Evolutionary conservation across 2,113 vertebrate genomes (phyloP).

Genomic region (Alces alces): DNA sequence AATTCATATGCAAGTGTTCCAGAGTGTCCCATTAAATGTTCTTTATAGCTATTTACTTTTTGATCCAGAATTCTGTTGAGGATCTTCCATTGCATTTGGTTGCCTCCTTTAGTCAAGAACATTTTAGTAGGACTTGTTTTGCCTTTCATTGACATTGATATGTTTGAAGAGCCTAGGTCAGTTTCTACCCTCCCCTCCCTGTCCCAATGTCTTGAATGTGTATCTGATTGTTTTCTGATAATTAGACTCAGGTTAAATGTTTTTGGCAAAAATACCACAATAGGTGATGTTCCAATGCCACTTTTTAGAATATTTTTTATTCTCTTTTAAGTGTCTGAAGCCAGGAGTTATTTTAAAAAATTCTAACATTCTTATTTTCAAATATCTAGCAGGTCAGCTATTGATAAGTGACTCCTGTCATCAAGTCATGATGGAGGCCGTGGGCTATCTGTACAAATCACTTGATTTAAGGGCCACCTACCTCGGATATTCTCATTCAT

Average conservation of each 20-base stretch:
- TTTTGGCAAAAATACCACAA: neutral
- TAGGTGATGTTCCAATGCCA: neutral
- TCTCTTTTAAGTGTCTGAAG: neutral
- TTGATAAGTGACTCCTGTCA: conserved; percentile 16
- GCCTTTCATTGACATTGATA: neutral
- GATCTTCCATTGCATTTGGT: neutral
- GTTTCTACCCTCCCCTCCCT: neutral
- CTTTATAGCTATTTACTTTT: neutral
- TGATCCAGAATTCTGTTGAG: neutral
- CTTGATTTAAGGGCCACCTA: conserved; percentile 44
- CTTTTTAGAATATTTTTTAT: neutral
- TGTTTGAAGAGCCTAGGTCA: neutral
- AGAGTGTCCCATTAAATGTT: neutral
- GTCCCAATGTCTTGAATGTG: neutral
- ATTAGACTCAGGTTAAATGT: neutral
- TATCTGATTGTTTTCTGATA: neutral
- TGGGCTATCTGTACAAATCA: conserved; percentile 41
- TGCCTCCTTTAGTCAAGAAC: neutral
- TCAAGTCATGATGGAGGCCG: conserved; percentile 23
- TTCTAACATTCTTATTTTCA: conserved; percentile 17
- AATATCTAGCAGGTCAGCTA: conserved; percentile 57
- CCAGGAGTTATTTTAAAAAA: neutral
- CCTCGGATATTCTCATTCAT: conserved; percentile 56
- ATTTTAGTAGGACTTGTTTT: neutral
- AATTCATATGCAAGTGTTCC: neutral